Conservation (phyloP, 2,113 vertebrate genomes). For the Microtus pennsylvanicus region DNA sequence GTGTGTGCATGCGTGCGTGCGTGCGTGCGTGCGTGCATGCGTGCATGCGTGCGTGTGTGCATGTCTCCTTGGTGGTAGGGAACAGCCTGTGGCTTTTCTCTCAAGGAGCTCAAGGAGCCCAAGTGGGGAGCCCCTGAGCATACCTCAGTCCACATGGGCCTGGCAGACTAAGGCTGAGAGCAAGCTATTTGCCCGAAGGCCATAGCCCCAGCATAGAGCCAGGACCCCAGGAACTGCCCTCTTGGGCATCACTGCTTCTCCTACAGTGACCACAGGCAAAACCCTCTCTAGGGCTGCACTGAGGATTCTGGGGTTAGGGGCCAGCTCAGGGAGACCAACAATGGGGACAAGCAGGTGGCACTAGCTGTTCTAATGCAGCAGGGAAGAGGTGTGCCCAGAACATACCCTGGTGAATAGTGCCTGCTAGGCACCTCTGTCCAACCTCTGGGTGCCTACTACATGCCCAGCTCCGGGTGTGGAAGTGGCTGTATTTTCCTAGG, state of each 20-base stretch:
- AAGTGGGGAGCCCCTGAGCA: not conserved
- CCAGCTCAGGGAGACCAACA: not conserved
- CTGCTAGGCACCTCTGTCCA: fast-evolving
- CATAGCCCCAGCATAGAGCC: too few relatives aligned
- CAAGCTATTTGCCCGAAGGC: too few relatives aligned
- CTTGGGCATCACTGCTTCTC: not conserved
- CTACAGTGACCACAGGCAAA: fast-evolving
- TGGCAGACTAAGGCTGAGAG: not conserved
- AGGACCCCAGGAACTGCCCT: not conserved
- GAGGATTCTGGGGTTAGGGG: not conserved
- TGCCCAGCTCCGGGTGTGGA: fast-evolving
- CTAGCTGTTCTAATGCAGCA: not conserved
- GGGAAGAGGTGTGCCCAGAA: not conserved
- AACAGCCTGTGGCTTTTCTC: not conserved
- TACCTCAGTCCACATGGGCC: fast-evolving
- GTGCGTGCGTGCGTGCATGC: too few relatives aligned
- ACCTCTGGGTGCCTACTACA: not conserved
- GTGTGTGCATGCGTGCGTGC: too few relatives aligned
- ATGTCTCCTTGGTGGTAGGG: not conserved
- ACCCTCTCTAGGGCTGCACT: fast-evolving
- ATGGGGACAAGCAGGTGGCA: not conserved
- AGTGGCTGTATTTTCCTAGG: too few relatives aligned
- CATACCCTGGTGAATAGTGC: fast-evolving
- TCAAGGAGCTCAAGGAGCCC: not conserved
- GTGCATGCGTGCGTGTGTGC: not conserved